Percentiles rank a stretch among this genome's conserved stretches.
Evolutionary conservation across 1,140 invertebrate species (phyloP).

Genomic region (Elysia chlorotica): DNA sequence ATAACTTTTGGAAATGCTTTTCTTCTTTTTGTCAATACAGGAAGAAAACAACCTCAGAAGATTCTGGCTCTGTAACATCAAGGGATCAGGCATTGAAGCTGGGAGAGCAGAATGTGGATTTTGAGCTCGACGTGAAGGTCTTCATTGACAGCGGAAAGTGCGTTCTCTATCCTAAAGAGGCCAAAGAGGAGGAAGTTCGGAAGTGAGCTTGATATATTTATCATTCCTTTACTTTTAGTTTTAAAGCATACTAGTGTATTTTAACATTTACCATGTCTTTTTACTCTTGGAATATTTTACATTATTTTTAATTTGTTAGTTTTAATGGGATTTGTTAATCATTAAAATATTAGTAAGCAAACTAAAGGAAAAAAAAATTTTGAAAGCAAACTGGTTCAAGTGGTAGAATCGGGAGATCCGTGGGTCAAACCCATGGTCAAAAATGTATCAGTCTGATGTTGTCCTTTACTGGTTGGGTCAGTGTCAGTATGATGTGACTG

Average conservation of each 20-base stretch:
- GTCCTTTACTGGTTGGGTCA: too few relatives aligned
- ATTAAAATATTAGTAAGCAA: neutral
- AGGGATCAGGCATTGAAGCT: constrained; percentile 5
- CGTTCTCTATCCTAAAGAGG: constrained; percentile 92
- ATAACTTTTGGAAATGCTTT: too few relatives aligned
- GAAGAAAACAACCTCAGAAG: constrained; percentile 10
- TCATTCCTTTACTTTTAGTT: neutral
- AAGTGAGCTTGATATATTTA: constrained; percentile 25
- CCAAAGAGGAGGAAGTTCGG: constrained; percentile 50
- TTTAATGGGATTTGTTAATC: neutral
- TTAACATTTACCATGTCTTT: too few relatives aligned
- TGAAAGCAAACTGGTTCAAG: too few relatives aligned
- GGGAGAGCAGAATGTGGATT: constrained; percentile 87
- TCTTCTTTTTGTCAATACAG: too few relatives aligned
- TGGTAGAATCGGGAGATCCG: too few relatives aligned
- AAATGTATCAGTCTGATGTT: too few relatives aligned
- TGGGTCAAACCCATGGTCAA: too few relatives aligned
- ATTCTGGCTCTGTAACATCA: neutral
- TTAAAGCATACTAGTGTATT: neutral
- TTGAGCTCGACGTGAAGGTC: constrained; percentile 95
- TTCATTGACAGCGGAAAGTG: constrained; percentile 96
- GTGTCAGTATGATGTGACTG: too few relatives aligned
- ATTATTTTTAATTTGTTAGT: too few relatives aligned
- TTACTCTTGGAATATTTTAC: too few relatives aligned
- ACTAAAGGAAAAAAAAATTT: too few relatives aligned